These are phyloP conservation scores for Ips nitidus DNA, from an alignment of 1,140 invertebrate genomes.

Conservation along the genomic window DNA sequence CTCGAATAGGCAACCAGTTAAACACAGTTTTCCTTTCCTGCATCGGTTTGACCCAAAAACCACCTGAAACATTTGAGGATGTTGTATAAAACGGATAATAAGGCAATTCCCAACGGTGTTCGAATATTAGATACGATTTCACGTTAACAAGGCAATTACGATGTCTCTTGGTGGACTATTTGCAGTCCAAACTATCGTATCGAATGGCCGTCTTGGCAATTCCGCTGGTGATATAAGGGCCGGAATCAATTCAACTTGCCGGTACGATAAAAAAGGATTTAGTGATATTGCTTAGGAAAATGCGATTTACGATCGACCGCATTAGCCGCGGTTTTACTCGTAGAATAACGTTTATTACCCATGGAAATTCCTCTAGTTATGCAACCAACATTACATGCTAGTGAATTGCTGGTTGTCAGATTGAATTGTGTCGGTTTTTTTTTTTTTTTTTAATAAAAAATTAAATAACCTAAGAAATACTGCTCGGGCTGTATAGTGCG, in stretches of 20 bases:
- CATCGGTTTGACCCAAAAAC: too few species aligned
- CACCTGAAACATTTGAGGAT: too few species aligned
- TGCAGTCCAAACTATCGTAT: slow-evolving; percentile 19
- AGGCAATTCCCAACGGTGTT: background rate
- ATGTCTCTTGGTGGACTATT: slow-evolving; percentile 20
- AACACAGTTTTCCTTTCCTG: too few species aligned
- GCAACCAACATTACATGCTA: too few species aligned
- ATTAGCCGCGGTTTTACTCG: background rate
- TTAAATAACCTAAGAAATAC: too few species aligned
- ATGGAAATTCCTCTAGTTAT: too few species aligned
- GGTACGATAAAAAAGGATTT: slow-evolving; percentile 18
- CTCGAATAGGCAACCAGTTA: too few species aligned
- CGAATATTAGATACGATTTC: slow-evolving; percentile 22
- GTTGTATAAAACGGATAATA: background rate
- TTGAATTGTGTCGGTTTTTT: too few species aligned
- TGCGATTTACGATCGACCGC: slow-evolving; percentile 3
- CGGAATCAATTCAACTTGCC: slow-evolving; percentile 20
- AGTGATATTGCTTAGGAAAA: slow-evolving; percentile 19
- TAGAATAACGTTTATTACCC: too few species aligned
- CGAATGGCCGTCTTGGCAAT: slow-evolving; percentile 17
- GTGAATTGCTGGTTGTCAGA: too few species aligned
- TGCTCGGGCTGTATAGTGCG: too few species aligned
- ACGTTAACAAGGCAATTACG: slow-evolving; percentile 26
- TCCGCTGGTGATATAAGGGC: slow-evolving; percentile 14
- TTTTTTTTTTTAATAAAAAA: too few species aligned